Evolutionary conservation across 1,140 invertebrate genomes (phyloP), one percentile per base, ranked within the genome.

Genomic region (Teleopsis dalmanni): DNA sequence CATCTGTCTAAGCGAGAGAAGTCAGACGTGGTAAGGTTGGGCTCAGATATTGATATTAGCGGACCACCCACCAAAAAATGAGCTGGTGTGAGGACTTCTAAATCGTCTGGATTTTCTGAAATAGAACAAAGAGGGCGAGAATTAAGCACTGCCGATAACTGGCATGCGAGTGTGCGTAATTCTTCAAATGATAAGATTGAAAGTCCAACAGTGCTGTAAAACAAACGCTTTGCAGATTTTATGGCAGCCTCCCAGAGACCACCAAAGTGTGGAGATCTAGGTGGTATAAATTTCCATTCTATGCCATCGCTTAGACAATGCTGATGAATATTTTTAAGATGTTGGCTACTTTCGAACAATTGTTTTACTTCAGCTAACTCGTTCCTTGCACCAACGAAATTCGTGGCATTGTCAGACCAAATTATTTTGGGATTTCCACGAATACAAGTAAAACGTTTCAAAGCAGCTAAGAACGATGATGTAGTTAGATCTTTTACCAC

Each of bases 371-470:
- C 19, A 41, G 34, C 18, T 6, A 69, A 22, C 23, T 58, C 51
- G 14, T 53, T 47, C 14, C 58, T 54, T 4, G 70, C 60, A 13
- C 58, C 57, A 2, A 57, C 46, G 35, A 71, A 68, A n/a, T n/a
- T n/a, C n/a, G n/a, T n/a, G n/a, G n/a, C n/a, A n/a, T n/a, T n/a
- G n/a, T n/a, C n/a, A n/a, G n/a, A n/a, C n/a, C n/a, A n/a, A n/a
- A n/a, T n/a, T n/a, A n/a, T n/a, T n/a, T n/a, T n/a, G n/a, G n/a
- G n/a, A n/a, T n/a, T n/a, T n/a, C n/a, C n/a, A n/a, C n/a, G n/a
- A n/a, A n/a, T n/a, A n/a, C n/a, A n/a, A n/a, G n/a, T n/a, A n/a
- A n/a, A n/a, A n/a, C n/a, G n/a, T n/a, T n/a, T n/a, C n/a, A n/a
- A n/a, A n/a, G n/a, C n/a, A n/a, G n/a, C n/a, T n/a, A n/a, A n/a